Base-by-base conservation (phyloP, 1,140 invertebrate species). In the Diabrotica virgifera region DNA sequence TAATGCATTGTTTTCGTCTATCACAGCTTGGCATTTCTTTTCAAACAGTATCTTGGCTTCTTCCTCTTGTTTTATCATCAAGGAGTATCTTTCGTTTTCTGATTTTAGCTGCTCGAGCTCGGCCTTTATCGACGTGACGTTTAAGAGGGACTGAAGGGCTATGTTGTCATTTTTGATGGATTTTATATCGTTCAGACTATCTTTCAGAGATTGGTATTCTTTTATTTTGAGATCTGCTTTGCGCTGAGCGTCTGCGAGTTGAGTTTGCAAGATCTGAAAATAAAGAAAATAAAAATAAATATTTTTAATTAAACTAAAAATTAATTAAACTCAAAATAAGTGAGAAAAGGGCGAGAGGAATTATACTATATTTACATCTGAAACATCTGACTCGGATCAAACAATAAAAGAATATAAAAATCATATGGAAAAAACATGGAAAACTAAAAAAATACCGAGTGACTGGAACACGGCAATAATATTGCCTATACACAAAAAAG, bases 1-100 rank as follows among this genome's bases (percentile, higher is more conserved):
- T 5, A 89, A 77, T 38, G 80, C 78, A 57, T 80, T 72, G 12
- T 87, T 70, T 70, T 86, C 84, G 64, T 83, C 78, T 13, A 77
- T 6, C 74, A 70, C 53, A 5, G 58, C 40, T 63, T 76, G 52
- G 9, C 63, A 55, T 64, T 72, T 68, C 12, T 73, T 70, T 66
- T 76, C 66, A 51, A 70, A 71, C 7, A 60, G 60, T 12, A 76
- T 64, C 77, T 77, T 76, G 36, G 64, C 65, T 36, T 78, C 76
- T 62, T 79, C 63, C 71, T 84, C 82, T 62, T 77, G 72, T 61
- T 76, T 75, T 52, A 84, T 68, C 56, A 80, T 77, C 52, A 80
- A 72, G 11, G 72, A 74, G 79, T 73, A 40, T 62, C 65, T 8
- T 66, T 73, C 58, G 71, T 80, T 80, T 70, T 85, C 80, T 54